Base-by-base conservation (phyloP, 2,797 vertebrate genomes). In the Coreius guichenoti region DNA sequence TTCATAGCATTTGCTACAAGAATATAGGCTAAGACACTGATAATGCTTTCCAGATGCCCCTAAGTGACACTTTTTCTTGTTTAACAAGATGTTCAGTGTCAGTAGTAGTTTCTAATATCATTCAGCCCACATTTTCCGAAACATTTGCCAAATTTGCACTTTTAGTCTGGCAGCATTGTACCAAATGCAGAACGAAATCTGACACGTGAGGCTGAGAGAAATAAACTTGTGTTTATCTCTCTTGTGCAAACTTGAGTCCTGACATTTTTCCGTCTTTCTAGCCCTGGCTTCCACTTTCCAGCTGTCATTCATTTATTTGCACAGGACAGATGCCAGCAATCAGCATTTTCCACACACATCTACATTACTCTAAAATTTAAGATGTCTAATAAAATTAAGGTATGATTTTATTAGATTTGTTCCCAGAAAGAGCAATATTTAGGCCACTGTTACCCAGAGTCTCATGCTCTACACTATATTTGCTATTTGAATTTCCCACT, bases 31-130 rank as follows among this genome's bases (percentile, higher is more conserved):
- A 47, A 73, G 29, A 61, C 12, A 1, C 43, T 49, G 51, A 21
- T 19, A 8, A 43, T 51, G 43, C 16, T 47, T 26, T 79, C 77
- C 58, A 79, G 77, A 45, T 39, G 23, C 36, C 43, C 23, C 19
- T 26, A 49, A 80, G 36, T 47, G 80, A 69, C 72, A 86, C 26
- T 43, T 79, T 85, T 58, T 75, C 29, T 33, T 80, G 74, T 80
- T 77, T 68, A 74, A 86, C 70, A 74, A 84, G 75, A 81, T 74
- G 65, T 87, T 72, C 33, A 51, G 36, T 85, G 82, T 86, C 82
- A 82, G 56, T 21, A 49, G 61, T 63, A 51, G 54, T 76, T 47
- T 29, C 33, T 63, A 78, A 77, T 61, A 78, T 73, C 29, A 80
- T 58, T 67, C 13, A 74, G 79, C 51, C 68, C 45, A 31, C 43